These are phyloP conservation scores for Parazoanthus darwini DNA, from an alignment of 92 coral and sea anemone species.

Conservation along the genomic window DNA sequence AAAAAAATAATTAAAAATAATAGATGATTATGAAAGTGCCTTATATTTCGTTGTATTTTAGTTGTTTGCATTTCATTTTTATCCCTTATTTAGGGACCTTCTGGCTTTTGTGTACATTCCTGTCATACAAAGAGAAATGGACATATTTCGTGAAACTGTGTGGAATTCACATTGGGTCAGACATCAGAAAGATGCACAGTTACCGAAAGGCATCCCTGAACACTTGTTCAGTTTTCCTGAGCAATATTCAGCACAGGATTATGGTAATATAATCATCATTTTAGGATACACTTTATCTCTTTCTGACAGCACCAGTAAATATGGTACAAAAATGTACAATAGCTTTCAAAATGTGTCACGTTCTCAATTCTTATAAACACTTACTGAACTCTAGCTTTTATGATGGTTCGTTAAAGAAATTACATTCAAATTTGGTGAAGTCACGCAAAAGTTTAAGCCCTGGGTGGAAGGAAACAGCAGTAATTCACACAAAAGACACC, in stretches of 20 bases:
- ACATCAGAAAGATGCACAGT: slow-evolving; percentile 44
- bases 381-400: neutral
- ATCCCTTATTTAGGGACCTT: slow-evolving; percentile 18
- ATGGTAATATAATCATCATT: too few relatives aligned
- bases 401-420: neutral
- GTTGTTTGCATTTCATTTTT: too few relatives aligned
- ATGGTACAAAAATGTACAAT: neutral
- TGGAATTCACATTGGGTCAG: slow-evolving; percentile 61
- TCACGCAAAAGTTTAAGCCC: slow-evolving; percentile 22
- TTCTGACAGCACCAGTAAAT: neutral
- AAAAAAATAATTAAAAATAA: too few relatives aligned
- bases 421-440: slow-evolving; percentile 17
- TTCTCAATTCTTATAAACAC: slow-evolving; percentile 37
- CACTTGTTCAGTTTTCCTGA: slow-evolving; percentile 56
- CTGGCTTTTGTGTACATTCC: slow-evolving; percentile 64
- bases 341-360: neutral
- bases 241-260: too few relatives aligned
- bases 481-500: slow-evolving; percentile 7
- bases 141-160: slow-evolving; percentile 44
- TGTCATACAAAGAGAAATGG: slow-evolving; percentile 57
- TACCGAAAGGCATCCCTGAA: slow-evolving; percentile 50
- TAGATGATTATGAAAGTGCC: too few relatives aligned
- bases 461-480: slow-evolving; percentile 27
- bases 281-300: too few relatives aligned
- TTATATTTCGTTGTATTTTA: too few relatives aligned